phyloP scores from a whole-genome alignment of 2,113 vertebrate species.

The Calypte anna region DNA sequence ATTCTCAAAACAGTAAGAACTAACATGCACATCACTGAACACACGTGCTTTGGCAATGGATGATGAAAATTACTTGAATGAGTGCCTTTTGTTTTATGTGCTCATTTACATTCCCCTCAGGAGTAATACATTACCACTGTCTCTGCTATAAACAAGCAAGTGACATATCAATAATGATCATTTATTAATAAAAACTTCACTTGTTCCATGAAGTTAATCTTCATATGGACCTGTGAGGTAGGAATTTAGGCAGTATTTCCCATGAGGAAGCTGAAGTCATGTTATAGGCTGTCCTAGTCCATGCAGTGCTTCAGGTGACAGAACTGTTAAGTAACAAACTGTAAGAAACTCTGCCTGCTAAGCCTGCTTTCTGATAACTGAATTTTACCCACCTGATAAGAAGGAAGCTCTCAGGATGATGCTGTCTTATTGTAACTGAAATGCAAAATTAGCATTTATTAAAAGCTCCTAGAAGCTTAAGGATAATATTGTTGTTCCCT shows the following conservation, averaged over 20 bases:
- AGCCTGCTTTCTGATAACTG: background rate
- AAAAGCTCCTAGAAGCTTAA: background rate
- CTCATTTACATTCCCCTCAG: slow-evolving; percentile 38
- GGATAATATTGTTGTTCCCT: background rate
- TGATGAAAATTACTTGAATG: slow-evolving; percentile 1
- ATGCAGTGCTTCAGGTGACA: background rate
- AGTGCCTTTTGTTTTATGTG: background rate
- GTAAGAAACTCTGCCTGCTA: background rate
- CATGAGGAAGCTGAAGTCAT: background rate
- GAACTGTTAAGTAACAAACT: background rate
- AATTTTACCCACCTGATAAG: background rate
- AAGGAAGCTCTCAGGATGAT: background rate
- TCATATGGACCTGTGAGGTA: background rate
- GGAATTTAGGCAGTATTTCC: background rate
- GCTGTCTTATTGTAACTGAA: background rate
- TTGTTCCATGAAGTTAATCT: slow-evolving; percentile 45
- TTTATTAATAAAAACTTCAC: slow-evolving; percentile 52
- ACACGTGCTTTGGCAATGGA: background rate
- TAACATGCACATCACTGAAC: background rate
- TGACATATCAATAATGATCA: background rate
- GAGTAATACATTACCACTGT: background rate
- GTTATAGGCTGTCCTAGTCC: background rate
- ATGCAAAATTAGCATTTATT: background rate
- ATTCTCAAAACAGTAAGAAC: background rate
- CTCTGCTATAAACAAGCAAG: background rate